Base-by-base conservation (phyloP, 1,140 invertebrate genomes). In the Aphelinus atriplicis region DNA sequence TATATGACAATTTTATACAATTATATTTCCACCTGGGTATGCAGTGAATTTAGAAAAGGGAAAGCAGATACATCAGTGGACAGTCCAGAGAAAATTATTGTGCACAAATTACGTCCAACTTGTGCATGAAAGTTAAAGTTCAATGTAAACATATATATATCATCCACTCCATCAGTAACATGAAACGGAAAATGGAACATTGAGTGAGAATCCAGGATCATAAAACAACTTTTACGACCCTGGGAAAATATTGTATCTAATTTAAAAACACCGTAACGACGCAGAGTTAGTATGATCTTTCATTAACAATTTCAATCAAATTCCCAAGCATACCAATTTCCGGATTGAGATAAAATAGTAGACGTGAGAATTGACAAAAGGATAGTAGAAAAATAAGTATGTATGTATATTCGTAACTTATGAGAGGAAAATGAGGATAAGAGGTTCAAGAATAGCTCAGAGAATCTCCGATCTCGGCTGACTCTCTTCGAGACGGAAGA, bases 321-420 rank as follows among this genome's bases (percentile, higher is more conserved):
- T 26, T 26, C 26, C 26, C 26, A 26, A 26, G 26, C 26, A 26
- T 26, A 26, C 26, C 26, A 26, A 26, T 26, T 26, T 26, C 26
- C 26, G 26, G 26, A 26, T 26, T 26, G 26, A 26, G 26, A 26
- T 26, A 26, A 26, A 26, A 26, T 26, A 26, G 26, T 26, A 26
- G 26, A 26, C 26, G 26, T 26, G 56, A 45, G 3, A 6, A 58
- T 1, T 43, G 10, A 57, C 51, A 7, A 4, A 58, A 46, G 57
- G 56, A 26, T 3, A 53, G 58, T 73, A 73, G 68, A 69, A 70
- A 63, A 62, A 26, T 66, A 68, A 48, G 43, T 10, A 60, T 57
- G 56, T 26, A 72, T 56, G 46, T 50, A 47, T 7, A 26, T 61
- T 1, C 60, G 70, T 65, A 75, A 71, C 71, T 75, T 70, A 70